Conservation (phyloP, 2,888 invertebrate species). For the Morpho deidamia region DNA sequence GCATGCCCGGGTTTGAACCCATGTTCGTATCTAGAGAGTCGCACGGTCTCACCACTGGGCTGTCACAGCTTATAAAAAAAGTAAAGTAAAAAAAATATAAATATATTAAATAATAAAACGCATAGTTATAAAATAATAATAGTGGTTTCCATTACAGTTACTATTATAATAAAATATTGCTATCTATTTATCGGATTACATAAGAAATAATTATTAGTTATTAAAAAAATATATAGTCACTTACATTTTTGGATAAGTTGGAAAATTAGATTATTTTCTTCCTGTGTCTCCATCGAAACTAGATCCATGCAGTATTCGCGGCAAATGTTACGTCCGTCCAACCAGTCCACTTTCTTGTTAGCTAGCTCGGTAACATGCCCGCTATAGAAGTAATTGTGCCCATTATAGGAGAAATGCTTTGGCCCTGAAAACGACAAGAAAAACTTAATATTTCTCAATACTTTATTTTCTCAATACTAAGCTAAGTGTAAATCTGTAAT, state of each 20-base stretch:
- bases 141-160: too few relatives aligned
- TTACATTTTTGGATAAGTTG: slow-evolving; percentile 91
- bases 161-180: too few relatives aligned
- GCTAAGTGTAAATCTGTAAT: not conserved
- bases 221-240: slow-evolving; percentile 29
- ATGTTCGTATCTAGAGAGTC: too few relatives aligned
- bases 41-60: too few relatives aligned
- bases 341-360: slow-evolving; percentile 91
- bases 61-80: too few relatives aligned
- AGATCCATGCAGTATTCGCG: slow-evolving; percentile 96
- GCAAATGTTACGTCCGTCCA: slow-evolving; percentile 94
- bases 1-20: too few relatives aligned
- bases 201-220: too few relatives aligned
- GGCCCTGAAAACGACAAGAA: slow-evolving; percentile 81
- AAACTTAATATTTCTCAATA: not conserved
- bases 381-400: slow-evolving; percentile 93
- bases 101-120: too few relatives aligned
- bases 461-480: too few relatives aligned
- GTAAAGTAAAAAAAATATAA: too few relatives aligned
- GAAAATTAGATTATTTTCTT: slow-evolving; percentile 93
- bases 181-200: too few relatives aligned
- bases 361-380: slow-evolving; percentile 88
- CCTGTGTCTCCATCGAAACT: slow-evolving; percentile 92
- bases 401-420: slow-evolving; percentile 92
- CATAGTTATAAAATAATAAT: too few relatives aligned